A percentile compares a stretch with the other conserved stretches of the same genome.
Evolutionary conservation across 1,140 invertebrate species (phyloP).

Genomic region (Meteorus sp.): DNA sequence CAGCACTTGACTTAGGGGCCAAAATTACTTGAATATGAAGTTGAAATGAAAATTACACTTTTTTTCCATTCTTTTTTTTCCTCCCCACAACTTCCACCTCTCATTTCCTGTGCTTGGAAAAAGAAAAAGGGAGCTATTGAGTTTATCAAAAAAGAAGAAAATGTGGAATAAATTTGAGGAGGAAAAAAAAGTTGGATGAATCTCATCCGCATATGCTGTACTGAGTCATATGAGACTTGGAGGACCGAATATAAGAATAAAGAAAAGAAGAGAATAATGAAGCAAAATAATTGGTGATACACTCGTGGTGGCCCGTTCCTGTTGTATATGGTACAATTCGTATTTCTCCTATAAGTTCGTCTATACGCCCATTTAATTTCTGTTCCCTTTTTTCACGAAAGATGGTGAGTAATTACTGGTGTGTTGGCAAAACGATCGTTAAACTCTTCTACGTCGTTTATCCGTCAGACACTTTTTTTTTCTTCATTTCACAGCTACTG

Average conservation of each 20-base stretch:
- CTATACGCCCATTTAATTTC: neutral
- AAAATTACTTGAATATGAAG: conserved; percentile 10
- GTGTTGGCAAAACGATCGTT: conserved; percentile 32
- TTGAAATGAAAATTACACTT: conserved; percentile 5
- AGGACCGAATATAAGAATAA: neutral
- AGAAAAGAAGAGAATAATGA: conserved; percentile 3
- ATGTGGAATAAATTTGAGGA: neutral
- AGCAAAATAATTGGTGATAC: neutral
- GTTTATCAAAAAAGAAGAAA: neutral
- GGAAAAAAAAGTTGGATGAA: neutral
- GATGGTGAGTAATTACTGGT: no score
- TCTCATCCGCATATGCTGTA: conserved; percentile 1
- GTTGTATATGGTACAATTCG: no score
- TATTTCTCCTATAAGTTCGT: no score
- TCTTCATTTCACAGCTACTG: conserved; percentile 4
- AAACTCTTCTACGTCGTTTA: conserved; percentile 37
- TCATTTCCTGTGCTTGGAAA: neutral
- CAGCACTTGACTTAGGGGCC: no score
- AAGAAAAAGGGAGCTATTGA: neutral
- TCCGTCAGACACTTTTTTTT: neutral
- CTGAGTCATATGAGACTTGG: conserved; percentile 11
- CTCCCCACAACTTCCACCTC: neutral
- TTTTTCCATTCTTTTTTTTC: neutral
- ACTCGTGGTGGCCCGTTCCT: no score
- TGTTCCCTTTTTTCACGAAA: neutral